A percentile compares a stretch with the other conserved stretches of the same genome.
These are phyloP conservation scores for Psittacula cyanocephala DNA, from an alignment of 2,113 vertebrate genomes.

Conservation along the genomic window DNA sequence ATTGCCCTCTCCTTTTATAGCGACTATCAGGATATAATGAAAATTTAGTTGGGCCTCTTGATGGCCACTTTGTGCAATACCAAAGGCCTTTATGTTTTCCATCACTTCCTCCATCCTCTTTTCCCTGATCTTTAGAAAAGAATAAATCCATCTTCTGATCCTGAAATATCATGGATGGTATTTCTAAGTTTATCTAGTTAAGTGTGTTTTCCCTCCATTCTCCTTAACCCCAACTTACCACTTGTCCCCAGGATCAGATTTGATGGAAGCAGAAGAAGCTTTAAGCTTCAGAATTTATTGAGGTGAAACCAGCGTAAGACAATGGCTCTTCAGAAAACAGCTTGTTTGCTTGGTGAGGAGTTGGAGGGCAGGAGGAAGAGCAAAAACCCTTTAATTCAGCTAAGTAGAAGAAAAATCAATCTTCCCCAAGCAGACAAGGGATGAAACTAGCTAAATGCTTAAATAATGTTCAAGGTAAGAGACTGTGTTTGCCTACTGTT, in stretches of 20 bases:
- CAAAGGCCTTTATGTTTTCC: neutral
- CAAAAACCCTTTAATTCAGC: neutral
- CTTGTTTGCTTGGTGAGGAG: neutral
- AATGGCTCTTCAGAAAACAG: neutral
- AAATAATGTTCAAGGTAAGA: neutral
- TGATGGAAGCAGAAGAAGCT: neutral
- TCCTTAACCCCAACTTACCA: neutral
- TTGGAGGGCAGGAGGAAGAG: neutral
- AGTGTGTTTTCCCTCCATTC: slow-evolving; percentile 24
- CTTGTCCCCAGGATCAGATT: neutral
- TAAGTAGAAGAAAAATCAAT: neutral
- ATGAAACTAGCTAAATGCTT: neutral
- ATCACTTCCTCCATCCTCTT: neutral
- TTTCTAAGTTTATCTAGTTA: slow-evolving; percentile 54
- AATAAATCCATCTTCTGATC: slow-evolving; percentile 23
- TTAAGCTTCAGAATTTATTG: neutral
- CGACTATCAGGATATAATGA: neutral
- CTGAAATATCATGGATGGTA: neutral
- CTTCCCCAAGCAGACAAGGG: neutral
- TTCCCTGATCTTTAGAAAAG: neutral
- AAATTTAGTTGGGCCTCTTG: slow-evolving; percentile 3
- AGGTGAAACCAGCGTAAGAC: neutral
- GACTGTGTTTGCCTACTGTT: neutral
- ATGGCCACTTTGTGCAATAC: slow-evolving; percentile 15
- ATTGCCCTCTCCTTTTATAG: slow-evolving; percentile 24